A percentile compares a stretch with the other conserved stretches of the same genome.
These are phyloP conservation scores for Pagetopsis macropterus DNA, from an alignment of 2,797 vertebrate species.

Conservation along the genomic window DNA sequence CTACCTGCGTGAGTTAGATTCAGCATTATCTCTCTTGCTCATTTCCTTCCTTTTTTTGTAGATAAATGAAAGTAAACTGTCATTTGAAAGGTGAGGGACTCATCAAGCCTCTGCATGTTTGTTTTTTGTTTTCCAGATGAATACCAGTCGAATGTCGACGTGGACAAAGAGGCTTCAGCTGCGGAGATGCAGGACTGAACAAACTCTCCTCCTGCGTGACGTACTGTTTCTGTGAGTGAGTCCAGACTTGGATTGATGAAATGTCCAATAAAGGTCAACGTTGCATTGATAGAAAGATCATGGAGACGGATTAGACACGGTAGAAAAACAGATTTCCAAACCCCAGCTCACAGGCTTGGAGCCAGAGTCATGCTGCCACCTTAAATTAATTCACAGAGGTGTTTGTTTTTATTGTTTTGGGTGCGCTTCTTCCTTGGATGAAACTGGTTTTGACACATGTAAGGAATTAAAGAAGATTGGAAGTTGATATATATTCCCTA, in stretches of 20 bases:
- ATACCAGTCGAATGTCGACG: slow-evolving; percentile 32
- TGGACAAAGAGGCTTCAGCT: slow-evolving; percentile 54
- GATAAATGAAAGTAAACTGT: too few relatives aligned
- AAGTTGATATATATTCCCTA: background rate
- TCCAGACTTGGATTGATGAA: slow-evolving; percentile 38
- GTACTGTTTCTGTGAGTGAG: slow-evolving; percentile 63
- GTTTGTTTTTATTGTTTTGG: slow-evolving; percentile 1
- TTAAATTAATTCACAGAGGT: slow-evolving; percentile 3
- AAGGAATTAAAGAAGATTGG: background rate
- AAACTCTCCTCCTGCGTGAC: slow-evolving; percentile 8
- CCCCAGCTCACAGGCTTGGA: slow-evolving; percentile 58
- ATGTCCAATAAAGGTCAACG: slow-evolving; percentile 26
- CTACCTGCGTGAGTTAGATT: too few relatives aligned
- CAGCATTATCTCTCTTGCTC: too few relatives aligned
- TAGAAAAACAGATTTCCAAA: slow-evolving; percentile 48
- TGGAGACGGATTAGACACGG: slow-evolving; percentile 19
- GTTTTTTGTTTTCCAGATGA: slow-evolving; percentile 49
- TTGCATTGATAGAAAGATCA: slow-evolving; percentile 16
- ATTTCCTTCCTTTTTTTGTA: too few relatives aligned
- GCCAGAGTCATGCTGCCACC: slow-evolving; percentile 32
- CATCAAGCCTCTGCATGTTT: background rate
- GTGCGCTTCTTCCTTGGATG: background rate
- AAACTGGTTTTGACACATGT: slow-evolving; percentile 13
- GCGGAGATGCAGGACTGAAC: slow-evolving; percentile 71
- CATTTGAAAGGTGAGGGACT: background rate